Base-by-base conservation (phyloP, 1,140 invertebrate genomes). In the Megathymus violae region DNA sequence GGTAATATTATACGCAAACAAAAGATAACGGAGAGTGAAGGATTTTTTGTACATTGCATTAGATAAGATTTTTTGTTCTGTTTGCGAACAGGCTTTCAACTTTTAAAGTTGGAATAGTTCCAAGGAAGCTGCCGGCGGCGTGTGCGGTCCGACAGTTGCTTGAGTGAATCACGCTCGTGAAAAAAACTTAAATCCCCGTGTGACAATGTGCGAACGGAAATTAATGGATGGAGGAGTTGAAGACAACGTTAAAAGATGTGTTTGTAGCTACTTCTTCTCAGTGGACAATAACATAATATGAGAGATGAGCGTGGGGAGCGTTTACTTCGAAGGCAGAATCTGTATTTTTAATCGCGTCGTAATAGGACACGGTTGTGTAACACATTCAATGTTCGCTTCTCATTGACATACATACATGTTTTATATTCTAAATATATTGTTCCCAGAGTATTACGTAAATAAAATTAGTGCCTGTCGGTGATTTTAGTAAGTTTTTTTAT, bases 91-190 rank as follows among this genome's bases (percentile, higher is more conserved):
- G 62, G 61, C 66, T 70, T 64, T 62, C 67, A 64, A 67, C 65
- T 73, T 69, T 67, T 66, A 66, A 61, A 54, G 52, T 82, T 86
- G 83, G 81, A 84, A 66, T 59, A 58, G 50, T 73, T 82, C 81
- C 83, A 86, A 82, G 68, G 62, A 71, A 75, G 72, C 69, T 25
- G 50, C 40, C 41, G 40, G 56, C 74, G 16, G 46, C 25, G 73
- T 81, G 81, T 80, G 75, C 74, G 80, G 78, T 76, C 59, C 46
- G 63, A 66, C 43, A 47, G 61, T 66, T 56, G 60, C 40, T 40
- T 3, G 43, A 52, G 58, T 79, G 76, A 79, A 56, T 79, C 76
- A 79, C 40, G 40, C 31, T 54, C 17, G 41, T 44, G n/a, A 50
- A 67, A 62, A 70, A 65, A 68, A 60, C 44, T 51, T 44, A 56